Conservation (phyloP, 2,888 invertebrate genomes). For the Exocentrus adspersus region DNA sequence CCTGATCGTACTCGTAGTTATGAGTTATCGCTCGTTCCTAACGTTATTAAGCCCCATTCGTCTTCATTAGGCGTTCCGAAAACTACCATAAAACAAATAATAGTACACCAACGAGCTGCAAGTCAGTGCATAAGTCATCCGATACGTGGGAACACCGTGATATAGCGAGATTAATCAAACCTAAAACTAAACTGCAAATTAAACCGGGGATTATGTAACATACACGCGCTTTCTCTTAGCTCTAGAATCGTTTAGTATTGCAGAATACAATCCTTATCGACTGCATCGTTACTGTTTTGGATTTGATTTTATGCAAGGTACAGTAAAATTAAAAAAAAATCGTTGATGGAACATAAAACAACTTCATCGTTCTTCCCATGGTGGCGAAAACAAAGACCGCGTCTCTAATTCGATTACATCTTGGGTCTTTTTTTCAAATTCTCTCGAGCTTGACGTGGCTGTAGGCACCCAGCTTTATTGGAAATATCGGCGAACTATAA, state of each 20-base stretch:
- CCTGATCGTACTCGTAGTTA: neutral
- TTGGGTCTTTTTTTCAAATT: neutral
- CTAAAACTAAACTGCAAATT: conserved; percentile 25
- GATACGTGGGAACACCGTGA: conserved; percentile 12
- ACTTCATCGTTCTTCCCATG: neutral
- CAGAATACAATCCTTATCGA: conserved; percentile 41
- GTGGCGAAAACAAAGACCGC: neutral
- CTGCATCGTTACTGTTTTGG: conserved; percentile 33
- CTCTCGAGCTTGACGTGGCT: neutral
- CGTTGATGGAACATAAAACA: neutral
- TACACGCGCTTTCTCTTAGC: conserved; percentile 33
- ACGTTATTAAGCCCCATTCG: conserved; percentile 24
- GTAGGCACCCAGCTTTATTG: neutral
- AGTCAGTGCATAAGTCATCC: conserved; percentile 7
- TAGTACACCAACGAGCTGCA: conserved; percentile 6
- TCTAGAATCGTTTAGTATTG: conserved; percentile 32
- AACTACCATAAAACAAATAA: conserved; percentile 21
- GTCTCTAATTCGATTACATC: neutral
- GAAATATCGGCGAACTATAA: neutral
- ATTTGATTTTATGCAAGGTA: conserved; percentile 20
- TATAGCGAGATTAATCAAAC: conserved; percentile 20
- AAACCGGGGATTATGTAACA: conserved; percentile 27
- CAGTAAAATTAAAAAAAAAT: neutral
- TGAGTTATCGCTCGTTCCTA: conserved; percentile 9
- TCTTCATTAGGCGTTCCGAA: conserved; percentile 27